phyloP scores from a whole-genome alignment of 1,140 invertebrate species.

The Paraescarpia echinospica region DNA sequence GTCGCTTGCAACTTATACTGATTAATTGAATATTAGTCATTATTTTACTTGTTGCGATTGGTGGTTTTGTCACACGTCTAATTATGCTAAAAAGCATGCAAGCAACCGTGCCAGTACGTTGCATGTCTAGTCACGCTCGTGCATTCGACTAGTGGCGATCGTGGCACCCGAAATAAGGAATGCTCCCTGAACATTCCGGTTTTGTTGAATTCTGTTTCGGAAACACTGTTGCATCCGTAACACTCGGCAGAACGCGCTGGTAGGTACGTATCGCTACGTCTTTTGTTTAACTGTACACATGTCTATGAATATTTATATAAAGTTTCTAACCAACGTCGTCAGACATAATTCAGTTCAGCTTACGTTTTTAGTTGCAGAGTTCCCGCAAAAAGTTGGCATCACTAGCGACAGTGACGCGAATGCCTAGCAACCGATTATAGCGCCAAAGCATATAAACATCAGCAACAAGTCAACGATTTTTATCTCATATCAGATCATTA shows the following conservation, averaged over 20 bases:
- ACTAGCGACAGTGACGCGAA: neutral
- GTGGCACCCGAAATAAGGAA: neutral
- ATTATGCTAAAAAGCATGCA: neutral
- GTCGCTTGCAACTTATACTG: neutral
- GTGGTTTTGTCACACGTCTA: neutral
- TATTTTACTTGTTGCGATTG: neutral
- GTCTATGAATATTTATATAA: neutral
- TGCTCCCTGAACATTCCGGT: neutral
- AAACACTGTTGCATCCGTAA: neutral
- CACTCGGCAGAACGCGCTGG: neutral
- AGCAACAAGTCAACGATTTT: neutral
- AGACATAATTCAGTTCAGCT: neutral
- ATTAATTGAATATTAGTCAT: neutral
- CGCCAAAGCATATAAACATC: neutral
- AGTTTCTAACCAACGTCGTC: neutral
- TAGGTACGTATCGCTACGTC: neutral
- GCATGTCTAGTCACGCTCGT: neutral
- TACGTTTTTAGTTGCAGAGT: neutral
- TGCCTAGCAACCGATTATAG: neutral
- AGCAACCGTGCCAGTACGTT: neutral
- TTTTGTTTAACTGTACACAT: neutral
- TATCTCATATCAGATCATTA: neutral
- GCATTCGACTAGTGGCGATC: neutral
- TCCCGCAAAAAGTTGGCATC: neutral
- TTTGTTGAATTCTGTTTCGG: neutral